These are phyloP conservation scores for Melanerpes aurifrons DNA, from an alignment of 2,113 vertebrate genomes.

Conservation along the genomic window DNA sequence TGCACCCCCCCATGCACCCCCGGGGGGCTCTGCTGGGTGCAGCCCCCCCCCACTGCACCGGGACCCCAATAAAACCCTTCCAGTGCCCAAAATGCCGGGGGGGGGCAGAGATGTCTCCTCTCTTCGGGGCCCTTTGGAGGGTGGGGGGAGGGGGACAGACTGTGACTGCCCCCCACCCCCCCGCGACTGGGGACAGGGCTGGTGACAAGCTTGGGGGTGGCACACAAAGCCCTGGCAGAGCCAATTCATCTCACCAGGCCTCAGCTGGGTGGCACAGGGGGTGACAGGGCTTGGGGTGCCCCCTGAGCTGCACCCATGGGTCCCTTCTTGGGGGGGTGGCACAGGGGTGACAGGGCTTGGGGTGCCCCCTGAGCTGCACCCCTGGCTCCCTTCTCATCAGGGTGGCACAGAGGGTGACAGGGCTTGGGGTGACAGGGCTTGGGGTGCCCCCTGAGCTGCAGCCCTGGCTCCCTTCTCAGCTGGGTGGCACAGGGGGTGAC, in stretches of 20 bases:
- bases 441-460: too few species aligned
- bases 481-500: too few species aligned
- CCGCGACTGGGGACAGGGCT: background rate
- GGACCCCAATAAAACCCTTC: slow-evolving; percentile 71
- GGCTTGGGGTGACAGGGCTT: too few species aligned
- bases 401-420: too few species aligned
- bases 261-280: too few species aligned
- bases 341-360: background rate
- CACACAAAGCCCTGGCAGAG: background rate
- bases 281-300: background rate
- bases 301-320: too few species aligned
- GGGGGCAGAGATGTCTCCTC: too few species aligned
- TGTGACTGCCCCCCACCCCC: background rate
- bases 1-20: background rate
- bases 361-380: background rate
- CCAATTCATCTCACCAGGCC: background rate
- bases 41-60: background rate
- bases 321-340: background rate
- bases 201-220: fast-evolving
- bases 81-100: background rate
- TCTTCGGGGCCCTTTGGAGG: background rate
- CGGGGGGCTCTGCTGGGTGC: background rate
- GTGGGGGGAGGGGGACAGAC: fast-evolving
- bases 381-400: background rate
- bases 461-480: too few species aligned